Base-by-base conservation (phyloP, 2,113 vertebrate species). In the Triplophysa dalaica region DNA sequence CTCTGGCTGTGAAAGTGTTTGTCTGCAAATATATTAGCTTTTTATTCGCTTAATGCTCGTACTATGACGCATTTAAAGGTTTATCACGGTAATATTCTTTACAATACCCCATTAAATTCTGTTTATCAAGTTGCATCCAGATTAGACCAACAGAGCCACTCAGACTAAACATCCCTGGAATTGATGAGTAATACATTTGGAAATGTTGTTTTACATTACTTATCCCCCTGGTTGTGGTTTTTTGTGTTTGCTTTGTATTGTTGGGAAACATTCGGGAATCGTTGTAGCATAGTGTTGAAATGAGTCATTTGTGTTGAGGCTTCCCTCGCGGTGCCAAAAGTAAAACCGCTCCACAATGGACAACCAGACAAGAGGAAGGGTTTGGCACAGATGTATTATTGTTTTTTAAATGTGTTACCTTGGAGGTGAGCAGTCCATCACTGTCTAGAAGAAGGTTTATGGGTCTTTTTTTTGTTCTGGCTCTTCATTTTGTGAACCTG, bases 391-490 rank as follows among this genome's bases (percentile, higher is more conserved):
- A 19, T n/a, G 8, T 58, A 10, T 21, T 61, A 4, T 63, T 19
- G 66, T 50, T 45, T 45, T 45, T 45, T 69, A 14, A 72, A 29
- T 21, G n/a, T 70, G 17, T 54, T 67, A 64, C 41, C 11, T 70
- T 50, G 45, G 45, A 82, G 84, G 56, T 81, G 77, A 85, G 75
- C 14, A n/a, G 0, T 60, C 56, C 78, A 78, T 33, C 76, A 45
- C 61, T 74, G 66, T 65, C 63, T 43, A 84, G 77, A 79, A 24
- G 75, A 63, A 61, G 41, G 41, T 43, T 67, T 17, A 50, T 50
- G 48, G 48, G 6, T 56, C 52, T 19, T 65, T 17, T 5, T 41
- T 29, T 4, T 33, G 33, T 33, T 52, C 58, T 70, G 66, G 26
- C 45, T 43, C 65, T 43, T 79, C 14, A 2, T 38, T 21, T 68